These are phyloP conservation scores for Drosophila kambysellisi DNA, from an alignment of 2,888 invertebrate genomes.

Conservation along the genomic window DNA sequence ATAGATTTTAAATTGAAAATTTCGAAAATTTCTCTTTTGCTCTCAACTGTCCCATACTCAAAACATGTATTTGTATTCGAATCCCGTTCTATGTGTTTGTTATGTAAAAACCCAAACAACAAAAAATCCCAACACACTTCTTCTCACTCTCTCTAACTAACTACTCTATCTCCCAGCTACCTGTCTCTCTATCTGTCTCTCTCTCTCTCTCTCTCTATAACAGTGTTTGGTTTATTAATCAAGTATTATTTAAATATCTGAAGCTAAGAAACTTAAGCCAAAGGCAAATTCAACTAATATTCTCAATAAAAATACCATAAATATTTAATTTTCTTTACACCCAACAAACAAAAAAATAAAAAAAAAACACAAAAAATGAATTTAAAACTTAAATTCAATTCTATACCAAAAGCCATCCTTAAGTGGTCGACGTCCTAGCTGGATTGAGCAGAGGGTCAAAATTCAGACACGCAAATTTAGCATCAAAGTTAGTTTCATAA, in stretches of 20 bases:
- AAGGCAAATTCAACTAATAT: conserved; percentile 32
- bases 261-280: conserved; percentile 47
- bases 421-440: conserved; percentile 85
- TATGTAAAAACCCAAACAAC: conserved; percentile 57
- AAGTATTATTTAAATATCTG: conserved; percentile 68
- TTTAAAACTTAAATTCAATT: conserved; percentile 65
- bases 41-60: conserved; percentile 39
- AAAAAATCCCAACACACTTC: conserved; percentile 55
- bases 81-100: conserved; percentile 72
- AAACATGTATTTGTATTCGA: conserved; percentile 61
- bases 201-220: conserved; percentile 38
- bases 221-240: conserved; percentile 67
- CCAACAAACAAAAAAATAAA: conserved; percentile 20
- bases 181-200: conserved; percentile 22
- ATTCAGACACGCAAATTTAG: conserved; percentile 86
- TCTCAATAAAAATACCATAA: conserved; percentile 38
- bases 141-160: conserved; percentile 51
- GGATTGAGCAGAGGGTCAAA: conserved; percentile 86
- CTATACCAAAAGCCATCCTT: conserved; percentile 84
- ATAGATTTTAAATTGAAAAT: background rate
- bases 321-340: conserved; percentile 53
- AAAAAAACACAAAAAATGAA: conserved; percentile 31
- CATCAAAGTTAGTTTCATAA: conserved; percentile 85
- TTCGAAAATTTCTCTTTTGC: conserved; percentile 20
- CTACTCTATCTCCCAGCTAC: conserved; percentile 45